Base-by-base conservation (phyloP, 1,140 invertebrate genomes). In the Trinorchestia longiramus region DNA sequence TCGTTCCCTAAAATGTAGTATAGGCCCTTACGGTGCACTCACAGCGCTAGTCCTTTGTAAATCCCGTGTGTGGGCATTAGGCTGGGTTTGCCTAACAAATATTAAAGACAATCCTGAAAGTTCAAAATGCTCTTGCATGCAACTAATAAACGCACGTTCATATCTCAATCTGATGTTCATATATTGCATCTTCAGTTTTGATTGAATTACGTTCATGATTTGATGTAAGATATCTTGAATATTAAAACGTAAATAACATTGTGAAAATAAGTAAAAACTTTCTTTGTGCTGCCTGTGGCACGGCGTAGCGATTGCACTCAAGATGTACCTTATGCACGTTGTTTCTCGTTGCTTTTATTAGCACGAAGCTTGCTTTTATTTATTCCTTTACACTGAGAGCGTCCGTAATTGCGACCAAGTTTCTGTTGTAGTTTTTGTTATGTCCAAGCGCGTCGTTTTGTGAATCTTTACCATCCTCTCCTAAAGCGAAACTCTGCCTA, bases 321-420 rank as follows among this genome's bases (percentile, higher is more conserved):
- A 94, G 92, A 94, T 94, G 41, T 94, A 94, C 92, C 92, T 94
- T 94, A 94, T 94, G 92, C 92, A 94, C 92, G 92, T 94, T 94
- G 92, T 94, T 94, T 94, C 92, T 94, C 92, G 92, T 94, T 94
- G 92, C 92, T 94, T 94, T 94, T 94, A 94, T 94, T 94, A 94
- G 92, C 44, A 45, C 92, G 44, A 43, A 45, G 92, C 92, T 94
- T 94, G 44, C 92, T 94, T 94, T 94, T 94, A 94, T 94, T 94
- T 94, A 94, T 94, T 45, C 92, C 92, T 94, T 94, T 94, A 47
- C 92, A 94, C 43, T 94, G 92, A 94, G 92, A 94, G 92, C 92
- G 92, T 44, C 92, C 92, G 92, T 94, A 94, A 94, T 94, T 94
- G 92, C 44, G 92, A 94, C 41, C 92, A 94, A 94, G 92, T 94